Evolutionary conservation across 2,888 invertebrate genomes (phyloP).

Genomic region (Ormyrus thymus): DNA sequence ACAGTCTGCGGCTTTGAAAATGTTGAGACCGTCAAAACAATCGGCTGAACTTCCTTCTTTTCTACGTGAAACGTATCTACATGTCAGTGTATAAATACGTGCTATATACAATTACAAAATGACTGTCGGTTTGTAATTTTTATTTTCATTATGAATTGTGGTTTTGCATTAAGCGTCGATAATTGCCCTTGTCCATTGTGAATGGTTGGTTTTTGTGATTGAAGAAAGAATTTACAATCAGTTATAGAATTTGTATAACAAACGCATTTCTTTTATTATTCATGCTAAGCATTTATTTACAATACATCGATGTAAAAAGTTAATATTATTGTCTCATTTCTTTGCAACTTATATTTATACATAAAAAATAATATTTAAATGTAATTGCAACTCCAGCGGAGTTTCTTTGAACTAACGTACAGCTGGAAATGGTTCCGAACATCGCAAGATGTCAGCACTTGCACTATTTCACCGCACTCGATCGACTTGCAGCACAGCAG

Average conservation of each 20-base stretch:
- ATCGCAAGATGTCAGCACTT: slow-evolving; percentile 43
- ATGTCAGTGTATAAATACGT: slow-evolving; percentile 10
- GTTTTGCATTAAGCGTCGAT: slow-evolving; percentile 22
- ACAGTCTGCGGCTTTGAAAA: slow-evolving; percentile 22
- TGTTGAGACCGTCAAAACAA: slow-evolving; percentile 10
- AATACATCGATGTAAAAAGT: slow-evolving; percentile 53
- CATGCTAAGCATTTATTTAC: slow-evolving; percentile 61
- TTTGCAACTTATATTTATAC: not conserved
- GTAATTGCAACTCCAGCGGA: not conserved
- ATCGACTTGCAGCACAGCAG: no score
- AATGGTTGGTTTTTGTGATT: slow-evolving; percentile 24
- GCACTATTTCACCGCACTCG: not conserved
- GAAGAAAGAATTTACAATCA: slow-evolving; percentile 25
- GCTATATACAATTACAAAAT: no score
- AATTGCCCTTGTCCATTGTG: not conserved
- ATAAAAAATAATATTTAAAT: slow-evolving; percentile 16
- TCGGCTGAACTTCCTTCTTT: slow-evolving; percentile 31
- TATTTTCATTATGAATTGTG: slow-evolving; percentile 8
- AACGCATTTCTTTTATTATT: slow-evolving; percentile 59
- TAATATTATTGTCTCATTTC: slow-evolving; percentile 20
- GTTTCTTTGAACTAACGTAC: slow-evolving; percentile 9
- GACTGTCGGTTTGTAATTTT: slow-evolving; percentile 29
- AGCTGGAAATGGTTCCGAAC: not conserved
- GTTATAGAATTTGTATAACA: slow-evolving; percentile 43
- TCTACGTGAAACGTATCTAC: slow-evolving; percentile 37